phyloP scores from a whole-genome alignment of 2,888 invertebrate species.

The Cyrtodaria siliqua region DNA sequence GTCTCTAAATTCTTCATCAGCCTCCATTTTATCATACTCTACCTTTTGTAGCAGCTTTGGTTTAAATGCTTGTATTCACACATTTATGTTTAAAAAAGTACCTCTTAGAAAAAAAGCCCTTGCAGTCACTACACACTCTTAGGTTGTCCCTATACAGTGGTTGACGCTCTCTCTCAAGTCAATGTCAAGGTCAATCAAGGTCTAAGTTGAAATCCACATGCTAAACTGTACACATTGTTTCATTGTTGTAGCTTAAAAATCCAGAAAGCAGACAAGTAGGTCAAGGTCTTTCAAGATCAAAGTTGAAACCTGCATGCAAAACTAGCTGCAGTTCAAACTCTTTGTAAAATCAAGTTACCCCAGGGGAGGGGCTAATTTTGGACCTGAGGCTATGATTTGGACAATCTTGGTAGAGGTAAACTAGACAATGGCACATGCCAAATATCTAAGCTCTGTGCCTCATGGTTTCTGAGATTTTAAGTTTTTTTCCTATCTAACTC shows the following conservation, averaged over 20 bases:
- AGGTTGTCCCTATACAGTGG: slow-evolving; percentile 18
- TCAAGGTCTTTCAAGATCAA: too few species aligned
- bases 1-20: slow-evolving; percentile 12
- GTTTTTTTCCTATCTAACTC: too few species aligned
- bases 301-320: too few species aligned
- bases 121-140: slow-evolving; percentile 24
- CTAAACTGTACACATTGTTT: background rate
- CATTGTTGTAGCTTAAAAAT: background rate
- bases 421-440: too few species aligned
- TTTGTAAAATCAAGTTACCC: too few species aligned
- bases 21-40: slow-evolving; percentile 10
- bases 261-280: too few species aligned
- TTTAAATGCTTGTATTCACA: slow-evolving; percentile 19
- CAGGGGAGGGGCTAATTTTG: too few species aligned
- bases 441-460: too few species aligned
- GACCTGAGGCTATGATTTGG: too few species aligned
- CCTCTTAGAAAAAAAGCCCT: slow-evolving; percentile 13
- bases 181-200: slow-evolving; percentile 9
- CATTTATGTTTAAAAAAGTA: slow-evolving; percentile 42
- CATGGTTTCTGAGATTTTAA: too few species aligned
- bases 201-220: background rate
- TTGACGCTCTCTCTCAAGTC: slow-evolving; percentile 34
- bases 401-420: too few species aligned
- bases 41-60: slow-evolving; percentile 17
- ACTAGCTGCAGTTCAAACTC: too few species aligned